These are phyloP conservation scores for Glaucidium brasilianum DNA, from an alignment of 2,113 vertebrate species.

Conservation along the genomic window DNA sequence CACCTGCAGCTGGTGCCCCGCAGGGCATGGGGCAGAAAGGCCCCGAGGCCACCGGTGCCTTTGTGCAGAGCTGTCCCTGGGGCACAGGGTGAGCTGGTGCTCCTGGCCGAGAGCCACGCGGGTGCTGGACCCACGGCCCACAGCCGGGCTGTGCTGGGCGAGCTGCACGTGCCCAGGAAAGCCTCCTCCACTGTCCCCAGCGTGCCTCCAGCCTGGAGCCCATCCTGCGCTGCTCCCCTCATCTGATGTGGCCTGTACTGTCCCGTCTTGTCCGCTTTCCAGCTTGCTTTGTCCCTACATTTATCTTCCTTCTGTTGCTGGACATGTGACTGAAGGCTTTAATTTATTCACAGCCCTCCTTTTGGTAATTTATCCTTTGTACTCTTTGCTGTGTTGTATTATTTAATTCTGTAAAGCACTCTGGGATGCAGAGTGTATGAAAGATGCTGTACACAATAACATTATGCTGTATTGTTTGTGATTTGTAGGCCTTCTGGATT, in stretches of 20 bases:
- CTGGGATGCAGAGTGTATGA: conserved; percentile 11
- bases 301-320: not conserved
- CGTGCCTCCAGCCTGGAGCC: not conserved
- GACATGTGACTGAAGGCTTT: conserved; percentile 24
- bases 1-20: not conserved
- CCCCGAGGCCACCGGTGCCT: not conserved
- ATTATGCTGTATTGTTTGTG: conserved; percentile 48
- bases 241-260: not conserved
- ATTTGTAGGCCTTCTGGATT: conserved; percentile 36
- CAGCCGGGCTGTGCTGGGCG: not conserved
- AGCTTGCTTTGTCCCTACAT: not conserved
- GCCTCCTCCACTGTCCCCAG: not conserved
- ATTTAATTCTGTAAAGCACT: conserved; percentile 53
- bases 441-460: conserved; percentile 45
- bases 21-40: not conserved
- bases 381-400: conserved; percentile 36
- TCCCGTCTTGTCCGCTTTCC: not conserved
- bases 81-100: not conserved
- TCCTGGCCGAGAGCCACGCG: not conserved
- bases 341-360: conserved; percentile 42
- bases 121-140: not conserved
- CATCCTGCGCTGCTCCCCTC: not conserved
- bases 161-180: not conserved
- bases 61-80: no score
- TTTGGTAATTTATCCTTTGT: conserved; percentile 53